Evolutionary conservation across 2,113 vertebrate genomes (phyloP), one percentile per base, ranked within the genome.

Genomic region (Oceanites oceanicus): DNA sequence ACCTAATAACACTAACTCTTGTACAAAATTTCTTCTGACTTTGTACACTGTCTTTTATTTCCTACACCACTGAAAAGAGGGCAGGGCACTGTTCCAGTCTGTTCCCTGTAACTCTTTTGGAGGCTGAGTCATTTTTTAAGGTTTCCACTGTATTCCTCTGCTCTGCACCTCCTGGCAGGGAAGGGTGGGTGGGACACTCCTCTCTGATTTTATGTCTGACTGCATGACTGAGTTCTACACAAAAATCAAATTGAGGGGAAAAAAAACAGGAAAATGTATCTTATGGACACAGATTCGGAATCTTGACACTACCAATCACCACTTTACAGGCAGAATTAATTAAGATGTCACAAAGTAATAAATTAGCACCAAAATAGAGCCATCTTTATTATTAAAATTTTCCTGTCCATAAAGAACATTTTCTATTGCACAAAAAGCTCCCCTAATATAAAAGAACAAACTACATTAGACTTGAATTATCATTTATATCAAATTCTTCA

Each of bases 261-360:
- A 95, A 95, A 96, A 89, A 55, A 16, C 11, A 95, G 65, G 73
- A 94, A 95, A 92, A 84, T n/a, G 3, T 96, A 97, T 97, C 97
- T 97, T 96, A 97, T 93, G 94, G 94, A 76, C 36, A 8, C 66
- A 96, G 88, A 97, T 97, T 97, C 97, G 81, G 80, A 96, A 92
- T 95, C 96, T 50, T 96, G 96, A 97, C 96, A 96, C 85, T 89
- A 96, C 93, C 95, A 93, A 95, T 97, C 97, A 97, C 86, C 76
- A 86, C 80, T 96, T 94, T 93, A 96, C 91, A 88, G 75, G 89
- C 26, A 68, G 94, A 78, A 96, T 95, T 97, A 97, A 98, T 97
- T 97, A 97, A 92, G 86, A 92, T 96, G 96, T 97, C 96, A 95
- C 95, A 93, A 97, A 92, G 78, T 95, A 97, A 97, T 94, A 94